phyloP scores from a whole-genome alignment of 2,113 vertebrate genomes.

The Semicossyphus pulcher region DNA sequence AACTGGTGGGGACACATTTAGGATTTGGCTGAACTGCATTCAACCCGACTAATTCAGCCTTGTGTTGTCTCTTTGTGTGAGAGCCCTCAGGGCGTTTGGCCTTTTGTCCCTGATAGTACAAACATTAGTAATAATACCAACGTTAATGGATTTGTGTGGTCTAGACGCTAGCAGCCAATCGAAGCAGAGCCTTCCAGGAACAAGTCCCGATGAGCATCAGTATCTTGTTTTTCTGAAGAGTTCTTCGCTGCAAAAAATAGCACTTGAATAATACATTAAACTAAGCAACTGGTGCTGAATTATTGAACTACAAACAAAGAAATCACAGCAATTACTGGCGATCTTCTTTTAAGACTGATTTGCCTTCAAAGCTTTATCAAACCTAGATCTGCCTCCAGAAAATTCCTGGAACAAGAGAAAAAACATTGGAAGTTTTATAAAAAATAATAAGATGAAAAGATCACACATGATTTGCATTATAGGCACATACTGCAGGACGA shows the following conservation, averaged over 20 bases:
- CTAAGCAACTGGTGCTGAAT: not conserved
- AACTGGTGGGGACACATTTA: slow-evolving; percentile 13
- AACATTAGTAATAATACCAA: slow-evolving; percentile 22
- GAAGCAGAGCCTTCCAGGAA: slow-evolving; percentile 12
- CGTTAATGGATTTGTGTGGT: slow-evolving; percentile 47
- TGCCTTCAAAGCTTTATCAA: not conserved
- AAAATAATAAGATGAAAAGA: not conserved
- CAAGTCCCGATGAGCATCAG: not conserved
- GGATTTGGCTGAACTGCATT: slow-evolving; percentile 14
- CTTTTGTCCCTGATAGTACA: slow-evolving; percentile 30
- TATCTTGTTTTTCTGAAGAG: slow-evolving; percentile 7
- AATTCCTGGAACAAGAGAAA: not conserved
- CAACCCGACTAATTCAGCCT: slow-evolving; percentile 18
- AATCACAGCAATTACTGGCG: not conserved
- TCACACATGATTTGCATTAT: not conserved
- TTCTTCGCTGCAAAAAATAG: not conserved
- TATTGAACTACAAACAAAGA: not conserved
- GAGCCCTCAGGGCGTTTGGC: not conserved
- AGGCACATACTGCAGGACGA: not conserved
- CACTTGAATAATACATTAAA: not conserved
- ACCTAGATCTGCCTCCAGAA: not conserved
- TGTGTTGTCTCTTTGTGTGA: slow-evolving; percentile 4
- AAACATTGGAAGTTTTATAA: not conserved
- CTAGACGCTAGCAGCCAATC: slow-evolving; percentile 15
- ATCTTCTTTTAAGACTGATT: not conserved